Evolutionary conservation across 2,888 invertebrate species (phyloP), one percentile per base, ranked within the genome.

Genomic region (Agonopterix arenella): DNA sequence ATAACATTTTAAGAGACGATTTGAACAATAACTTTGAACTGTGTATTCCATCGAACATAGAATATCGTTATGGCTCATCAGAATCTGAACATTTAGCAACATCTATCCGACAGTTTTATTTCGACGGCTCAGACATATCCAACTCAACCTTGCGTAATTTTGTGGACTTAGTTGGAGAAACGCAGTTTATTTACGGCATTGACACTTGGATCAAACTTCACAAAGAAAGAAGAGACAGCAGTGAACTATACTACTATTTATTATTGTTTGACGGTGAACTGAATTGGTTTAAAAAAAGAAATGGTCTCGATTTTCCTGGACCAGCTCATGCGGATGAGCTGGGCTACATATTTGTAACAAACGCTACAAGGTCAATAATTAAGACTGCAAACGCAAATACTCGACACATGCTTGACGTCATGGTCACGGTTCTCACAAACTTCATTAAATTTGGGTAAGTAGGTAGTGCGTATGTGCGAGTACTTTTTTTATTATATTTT

Each of bases 21-120:
- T 46, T 67, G n/a, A 59, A 62, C 44, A 56, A 62, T 45, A 60
- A 67, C 45, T 58, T 61, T 50, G 57, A 66, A 52, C 51, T 58
- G 18, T 59, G 62, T 28, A 62, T 73, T 46, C 73, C 71, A 36
- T 54, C 63, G n/a, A 55, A 69, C 28, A 61, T 71, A 40, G 61
- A 65, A 52, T 66, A 68, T 53, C 64, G 64, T 10, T 48, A 53
- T 0, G 57, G 58, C 5, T 64, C 66, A 0, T 40, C 52, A 28
- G 47, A 50, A 11, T 62, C 63, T 11, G 55, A 48, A 46, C 42
- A 59, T 10, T 57, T 69, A 36, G 64, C 62, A 4, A 40, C 59
- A 11, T 56, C 56, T 1, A 64, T 74, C 5, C 51, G 52, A 36
- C 10, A 66, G 18, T 60, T 62, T 51, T 73, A 74, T 49, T 73